phyloP scores from a whole-genome alignment of 2,113 vertebrate genomes.

The Brachypodius melanocephalos region DNA sequence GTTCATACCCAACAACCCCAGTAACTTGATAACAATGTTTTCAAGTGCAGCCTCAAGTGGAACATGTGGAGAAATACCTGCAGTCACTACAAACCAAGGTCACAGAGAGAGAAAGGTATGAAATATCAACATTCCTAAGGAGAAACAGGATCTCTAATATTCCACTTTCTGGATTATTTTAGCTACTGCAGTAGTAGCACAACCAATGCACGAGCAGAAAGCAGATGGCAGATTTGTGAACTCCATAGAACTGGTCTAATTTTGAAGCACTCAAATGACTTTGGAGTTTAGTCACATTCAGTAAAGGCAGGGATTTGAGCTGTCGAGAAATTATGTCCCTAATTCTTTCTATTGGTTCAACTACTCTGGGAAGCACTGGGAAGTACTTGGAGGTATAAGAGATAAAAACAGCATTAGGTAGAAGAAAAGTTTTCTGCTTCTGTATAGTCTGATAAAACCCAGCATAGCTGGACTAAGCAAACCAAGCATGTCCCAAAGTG shows the following conservation, averaged over 20 bases:
- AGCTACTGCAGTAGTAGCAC: background rate
- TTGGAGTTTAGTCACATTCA: background rate
- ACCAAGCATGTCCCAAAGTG: background rate
- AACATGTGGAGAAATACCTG: background rate
- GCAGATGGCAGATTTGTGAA: background rate
- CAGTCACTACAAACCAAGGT: background rate
- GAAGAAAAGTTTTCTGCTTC: background rate
- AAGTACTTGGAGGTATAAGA: background rate
- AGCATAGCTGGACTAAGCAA: background rate
- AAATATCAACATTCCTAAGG: background rate
- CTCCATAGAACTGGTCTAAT: background rate
- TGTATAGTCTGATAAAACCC: background rate
- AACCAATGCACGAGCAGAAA: background rate
- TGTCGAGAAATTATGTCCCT: background rate
- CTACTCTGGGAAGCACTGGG: background rate
- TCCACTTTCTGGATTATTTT: background rate
- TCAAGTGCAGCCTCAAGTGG: background rate
- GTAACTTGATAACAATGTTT: background rate
- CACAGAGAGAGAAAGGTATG: background rate
- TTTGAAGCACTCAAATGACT: background rate
- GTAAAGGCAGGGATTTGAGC: background rate
- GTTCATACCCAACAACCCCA: background rate
- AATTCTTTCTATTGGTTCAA: background rate
- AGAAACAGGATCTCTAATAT: background rate
- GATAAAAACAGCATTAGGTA: background rate